A percentile compares a stretch with the other conserved stretches of the same genome.
phyloP scores from a whole-genome alignment of 2,888 invertebrate genomes.

The Auanema sp. region DNA sequence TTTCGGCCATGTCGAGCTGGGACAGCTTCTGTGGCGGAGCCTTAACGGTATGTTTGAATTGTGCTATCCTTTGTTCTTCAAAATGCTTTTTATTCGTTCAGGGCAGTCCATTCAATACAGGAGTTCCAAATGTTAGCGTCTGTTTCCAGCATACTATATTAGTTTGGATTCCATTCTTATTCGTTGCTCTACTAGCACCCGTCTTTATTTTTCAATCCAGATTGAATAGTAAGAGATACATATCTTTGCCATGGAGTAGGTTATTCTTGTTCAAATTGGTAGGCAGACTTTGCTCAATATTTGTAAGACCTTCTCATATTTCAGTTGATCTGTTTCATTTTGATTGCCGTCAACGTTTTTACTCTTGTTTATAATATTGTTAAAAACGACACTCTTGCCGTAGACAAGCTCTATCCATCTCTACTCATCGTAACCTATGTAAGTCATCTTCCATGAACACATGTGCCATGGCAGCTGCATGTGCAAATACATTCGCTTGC shows the following conservation, averaged over 20 bases:
- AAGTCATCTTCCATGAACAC: conserved; percentile 19
- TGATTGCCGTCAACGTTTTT: conserved; percentile 23
- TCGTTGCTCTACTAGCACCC: conserved; percentile 45
- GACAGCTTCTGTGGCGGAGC: not conserved
- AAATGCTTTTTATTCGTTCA: conserved; percentile 10
- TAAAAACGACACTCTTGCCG: conserved; percentile 23
- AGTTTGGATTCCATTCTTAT: conserved; percentile 52
- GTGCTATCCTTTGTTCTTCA: no score
- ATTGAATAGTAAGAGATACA: conserved; percentile 23
- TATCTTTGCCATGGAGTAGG: conserved; percentile 29
- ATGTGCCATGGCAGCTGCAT: not conserved
- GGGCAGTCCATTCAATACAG: conserved; percentile 27
- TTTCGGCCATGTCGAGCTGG: not conserved
- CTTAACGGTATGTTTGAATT: not conserved
- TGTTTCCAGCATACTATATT: conserved; percentile 60
- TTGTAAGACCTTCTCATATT: not conserved
- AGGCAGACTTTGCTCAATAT: not conserved
- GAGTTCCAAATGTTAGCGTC: conserved; percentile 51
- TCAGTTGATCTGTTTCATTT: conserved; percentile 18
- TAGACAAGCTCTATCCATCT: conserved; percentile 50
- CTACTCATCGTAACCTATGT: conserved; percentile 50
- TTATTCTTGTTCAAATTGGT: conserved; percentile 2
- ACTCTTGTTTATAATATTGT: conserved; percentile 32
- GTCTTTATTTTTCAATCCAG: conserved; percentile 32
- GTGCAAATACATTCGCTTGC: not conserved